Evolutionary conservation across 64 coral and sea anemone genomes (phyloP).

Genomic region (Montipora cactus): DNA sequence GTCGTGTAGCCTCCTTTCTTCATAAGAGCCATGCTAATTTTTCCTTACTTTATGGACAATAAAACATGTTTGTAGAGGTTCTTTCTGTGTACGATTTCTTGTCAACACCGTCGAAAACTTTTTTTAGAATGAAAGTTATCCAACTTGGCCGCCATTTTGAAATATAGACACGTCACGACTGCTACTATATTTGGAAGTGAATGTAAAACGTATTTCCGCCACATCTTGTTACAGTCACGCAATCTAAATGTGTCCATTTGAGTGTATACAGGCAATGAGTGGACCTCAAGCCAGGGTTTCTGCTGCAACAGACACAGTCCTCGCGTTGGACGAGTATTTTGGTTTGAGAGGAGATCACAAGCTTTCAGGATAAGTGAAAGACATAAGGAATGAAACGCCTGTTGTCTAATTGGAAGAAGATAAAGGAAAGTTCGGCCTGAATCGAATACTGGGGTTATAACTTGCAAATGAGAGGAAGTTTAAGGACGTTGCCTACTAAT

Average conservation of each 20-base stretch:
- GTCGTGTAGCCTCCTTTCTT: constrained; percentile 63
- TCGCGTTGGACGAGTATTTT: too few relatives aligned
- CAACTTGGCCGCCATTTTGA: constrained; percentile 21
- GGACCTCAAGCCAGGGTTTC: too few relatives aligned
- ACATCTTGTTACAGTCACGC: neutral
- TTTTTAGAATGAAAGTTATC: neutral
- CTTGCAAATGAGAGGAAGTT: too few relatives aligned
- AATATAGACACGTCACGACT: constrained; percentile 47
- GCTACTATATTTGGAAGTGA: constrained; percentile 27
- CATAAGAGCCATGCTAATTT: constrained; percentile 42
- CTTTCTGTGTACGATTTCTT: neutral
- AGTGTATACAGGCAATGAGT: too few relatives aligned
- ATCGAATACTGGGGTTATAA: too few relatives aligned
- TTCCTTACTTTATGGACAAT: constrained; percentile 27
- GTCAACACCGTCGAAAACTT: neutral
- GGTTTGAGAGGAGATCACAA: too few relatives aligned
- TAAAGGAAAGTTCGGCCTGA: too few relatives aligned
- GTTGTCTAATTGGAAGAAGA: too few relatives aligned
- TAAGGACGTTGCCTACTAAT: too few relatives aligned
- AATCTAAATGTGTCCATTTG: neutral
- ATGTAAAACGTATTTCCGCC: constrained; percentile 16
- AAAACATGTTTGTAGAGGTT: neutral
- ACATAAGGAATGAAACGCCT: too few relatives aligned
- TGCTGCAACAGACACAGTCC: too few relatives aligned
- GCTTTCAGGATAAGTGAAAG: too few relatives aligned